Evolutionary conservation across 2,113 vertebrate species (phyloP).

Genomic region (Psittacus erithacus): DNA sequence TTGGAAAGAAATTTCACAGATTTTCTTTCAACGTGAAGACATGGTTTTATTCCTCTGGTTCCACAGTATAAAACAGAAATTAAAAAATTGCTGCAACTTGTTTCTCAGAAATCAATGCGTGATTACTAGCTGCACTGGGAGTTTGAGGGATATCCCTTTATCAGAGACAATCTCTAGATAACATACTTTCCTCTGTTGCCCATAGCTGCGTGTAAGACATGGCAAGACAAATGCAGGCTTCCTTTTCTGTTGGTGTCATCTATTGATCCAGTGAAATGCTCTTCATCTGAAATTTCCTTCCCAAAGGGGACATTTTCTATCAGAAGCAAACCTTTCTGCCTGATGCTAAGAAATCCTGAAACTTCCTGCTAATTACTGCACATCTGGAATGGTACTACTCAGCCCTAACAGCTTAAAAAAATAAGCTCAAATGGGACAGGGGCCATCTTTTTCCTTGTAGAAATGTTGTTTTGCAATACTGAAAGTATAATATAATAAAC

Average conservation of each 20-base stretch:
- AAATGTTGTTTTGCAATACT: not conserved
- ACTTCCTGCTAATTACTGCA: not conserved
- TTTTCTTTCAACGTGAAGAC: not conserved
- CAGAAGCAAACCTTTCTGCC: not conserved
- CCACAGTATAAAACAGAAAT: slow-evolving; percentile 20
- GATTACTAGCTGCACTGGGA: not conserved
- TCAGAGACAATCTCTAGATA: slow-evolving; percentile 41
- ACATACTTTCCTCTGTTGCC: slow-evolving; percentile 20
- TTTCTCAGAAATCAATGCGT: not conserved
- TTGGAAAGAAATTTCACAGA: not conserved
- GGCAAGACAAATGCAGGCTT: slow-evolving; percentile 19
- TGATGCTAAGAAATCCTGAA: not conserved
- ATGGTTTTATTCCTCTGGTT: not conserved
- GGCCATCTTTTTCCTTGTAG: not conserved
- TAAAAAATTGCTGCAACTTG: slow-evolving; percentile 9
- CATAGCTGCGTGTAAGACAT: slow-evolving; percentile 25
- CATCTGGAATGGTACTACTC: not conserved
- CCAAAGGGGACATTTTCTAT: slow-evolving; percentile 28
- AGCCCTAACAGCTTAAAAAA: not conserved
- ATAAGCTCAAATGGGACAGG: not conserved
- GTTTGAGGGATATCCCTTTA: slow-evolving; percentile 34
- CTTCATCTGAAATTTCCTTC: slow-evolving; percentile 39
- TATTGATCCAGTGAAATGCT: slow-evolving; percentile 18
- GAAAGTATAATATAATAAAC: not conserved
- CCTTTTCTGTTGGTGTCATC: slow-evolving; percentile 34